Conservation (phyloP, 2,888 invertebrate genomes). For the Xylophagus ater region DNA sequence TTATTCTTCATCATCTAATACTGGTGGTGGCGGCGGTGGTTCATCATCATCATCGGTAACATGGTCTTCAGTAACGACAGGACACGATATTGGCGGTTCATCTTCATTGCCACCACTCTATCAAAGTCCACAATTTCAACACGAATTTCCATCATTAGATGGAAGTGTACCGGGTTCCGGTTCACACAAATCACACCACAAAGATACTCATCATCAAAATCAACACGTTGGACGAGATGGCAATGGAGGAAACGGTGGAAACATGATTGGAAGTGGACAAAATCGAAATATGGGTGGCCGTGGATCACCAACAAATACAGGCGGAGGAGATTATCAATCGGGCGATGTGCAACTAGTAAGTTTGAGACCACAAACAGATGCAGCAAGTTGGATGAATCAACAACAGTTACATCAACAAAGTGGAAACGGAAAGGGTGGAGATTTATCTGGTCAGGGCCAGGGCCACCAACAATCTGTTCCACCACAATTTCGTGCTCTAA, state of each 20-base stretch:
- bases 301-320: slow-evolving; percentile 8
- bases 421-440: slow-evolving; percentile 18
- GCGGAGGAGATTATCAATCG: slow-evolving; percentile 14
- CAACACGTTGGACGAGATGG: slow-evolving; percentile 14
- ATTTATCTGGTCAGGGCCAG: slow-evolving; percentile 29
- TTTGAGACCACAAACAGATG: slow-evolving; percentile 37
- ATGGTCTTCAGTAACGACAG: slow-evolving; percentile 51
- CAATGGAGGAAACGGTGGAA: slow-evolving; percentile 20
- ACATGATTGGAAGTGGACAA: slow-evolving; percentile 21
- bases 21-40: slow-evolving; percentile 13
- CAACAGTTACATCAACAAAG: slow-evolving; percentile 21
- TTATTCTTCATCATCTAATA: slow-evolving; percentile 22
- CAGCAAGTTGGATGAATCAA: slow-evolving; percentile 31
- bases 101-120: slow-evolving; percentile 50
- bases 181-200: slow-evolving; percentile 25
- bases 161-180: slow-evolving; percentile 43
- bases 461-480: slow-evolving; percentile 47
- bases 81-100: slow-evolving; percentile 31
- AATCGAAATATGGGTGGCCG: slow-evolving; percentile 14
- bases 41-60: slow-evolving; percentile 46
- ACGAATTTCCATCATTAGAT: slow-evolving; percentile 85
- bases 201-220: slow-evolving; percentile 38
- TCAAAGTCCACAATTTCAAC: slow-evolving; percentile 83
- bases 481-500: slow-evolving; percentile 59
- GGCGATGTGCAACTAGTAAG: slow-evolving; percentile 23